Percentiles rank a stretch among this genome's conserved stretches.
Conservation (phyloP, 2,113 vertebrate genomes). For the Hippocampus abdominalis region DNA sequence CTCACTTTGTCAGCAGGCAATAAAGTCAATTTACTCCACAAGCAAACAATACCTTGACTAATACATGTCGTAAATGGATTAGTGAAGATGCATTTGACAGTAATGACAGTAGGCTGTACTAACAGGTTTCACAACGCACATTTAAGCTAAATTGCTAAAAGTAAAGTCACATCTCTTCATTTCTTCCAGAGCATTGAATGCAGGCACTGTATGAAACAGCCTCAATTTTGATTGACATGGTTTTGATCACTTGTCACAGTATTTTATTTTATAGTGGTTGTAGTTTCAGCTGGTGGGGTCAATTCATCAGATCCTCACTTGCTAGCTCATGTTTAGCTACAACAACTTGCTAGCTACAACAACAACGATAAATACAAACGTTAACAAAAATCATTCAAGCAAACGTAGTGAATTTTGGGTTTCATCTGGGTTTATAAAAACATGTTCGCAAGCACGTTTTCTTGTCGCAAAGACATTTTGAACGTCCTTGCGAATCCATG, state of each 20-base stretch:
- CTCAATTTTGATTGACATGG: not conserved
- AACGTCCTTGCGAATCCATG: too few relatives aligned
- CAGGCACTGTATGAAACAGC: not conserved
- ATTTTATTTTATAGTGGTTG: not conserved
- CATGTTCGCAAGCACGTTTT: too few relatives aligned
- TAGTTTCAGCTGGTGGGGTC: not conserved
- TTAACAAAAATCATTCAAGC: too few relatives aligned
- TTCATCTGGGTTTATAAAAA: too few relatives aligned
- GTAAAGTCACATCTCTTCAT: not conserved
- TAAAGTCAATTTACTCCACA: slow-evolving; percentile 26
- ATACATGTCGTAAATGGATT: slow-evolving; percentile 9
- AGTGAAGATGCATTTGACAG: slow-evolving; percentile 3
- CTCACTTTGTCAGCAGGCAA: slow-evolving; percentile 25
- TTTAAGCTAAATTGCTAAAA: not conserved
- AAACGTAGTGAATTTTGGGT: too few relatives aligned
- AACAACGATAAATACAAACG: too few relatives aligned
- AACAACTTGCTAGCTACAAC: too few relatives aligned
- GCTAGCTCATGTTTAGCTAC: too few relatives aligned
- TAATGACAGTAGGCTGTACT: not conserved
- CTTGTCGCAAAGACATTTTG: too few relatives aligned
- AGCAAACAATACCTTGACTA: slow-evolving; percentile 2
- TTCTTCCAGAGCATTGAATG: not conserved
- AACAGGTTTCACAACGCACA: not conserved
- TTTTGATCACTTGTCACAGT: not conserved
- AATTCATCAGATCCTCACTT: too few relatives aligned